Evolutionary conservation across 1,140 invertebrate genomes (phyloP), one percentile per base, ranked within the genome.

Genomic region (Drosophila quadrilineata): DNA sequence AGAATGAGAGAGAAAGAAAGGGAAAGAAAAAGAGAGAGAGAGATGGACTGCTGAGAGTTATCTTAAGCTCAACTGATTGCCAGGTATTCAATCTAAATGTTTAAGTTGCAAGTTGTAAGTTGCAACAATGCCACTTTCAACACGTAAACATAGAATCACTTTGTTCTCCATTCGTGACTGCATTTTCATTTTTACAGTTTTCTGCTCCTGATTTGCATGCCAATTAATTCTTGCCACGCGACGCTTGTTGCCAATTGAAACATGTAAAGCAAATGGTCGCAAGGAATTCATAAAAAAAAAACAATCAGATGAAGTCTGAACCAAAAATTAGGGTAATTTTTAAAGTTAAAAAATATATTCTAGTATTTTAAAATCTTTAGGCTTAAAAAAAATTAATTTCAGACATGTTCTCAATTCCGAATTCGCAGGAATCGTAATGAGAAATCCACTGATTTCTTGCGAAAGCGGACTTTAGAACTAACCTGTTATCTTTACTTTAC

Each of bases 181-280:
- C 31, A 46, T 52, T 68, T n/a, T 36, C 12, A 63, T 82, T 69
- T 63, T 68, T 36, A 21, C 48, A 29, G 53, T 6, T 46, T 53
- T 53, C 60, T 64, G n/a, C 73, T 56, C 69, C 40, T 69, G 73
- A 62, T 82, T 72, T 62, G 48, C 52, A 56, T 66, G 52, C 62
- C 63, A 84, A 82, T 82, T 84, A 82, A 84, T 73, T 76, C 65
- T 65, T 57, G 66, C 73, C 76, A 82, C 77, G 76, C 76, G 63
- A 66, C 56, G 56, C 22, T 45, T 21, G 29, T 52, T 59, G 43
- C n/a, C n/a, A 71, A 82, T 59, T 43, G 28, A 17, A 53, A 46
- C 53, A 41, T 59, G 56, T 67, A 80, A 74, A 50, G 26, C 29
- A 52, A 22, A 50, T 50, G 26, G 24, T n/a, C 8, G 24, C 5